Percentiles rank a stretch among this genome's conserved stretches.
Conservation (phyloP, 2,888 invertebrate genomes). For the Campopleginae sp. region DNA sequence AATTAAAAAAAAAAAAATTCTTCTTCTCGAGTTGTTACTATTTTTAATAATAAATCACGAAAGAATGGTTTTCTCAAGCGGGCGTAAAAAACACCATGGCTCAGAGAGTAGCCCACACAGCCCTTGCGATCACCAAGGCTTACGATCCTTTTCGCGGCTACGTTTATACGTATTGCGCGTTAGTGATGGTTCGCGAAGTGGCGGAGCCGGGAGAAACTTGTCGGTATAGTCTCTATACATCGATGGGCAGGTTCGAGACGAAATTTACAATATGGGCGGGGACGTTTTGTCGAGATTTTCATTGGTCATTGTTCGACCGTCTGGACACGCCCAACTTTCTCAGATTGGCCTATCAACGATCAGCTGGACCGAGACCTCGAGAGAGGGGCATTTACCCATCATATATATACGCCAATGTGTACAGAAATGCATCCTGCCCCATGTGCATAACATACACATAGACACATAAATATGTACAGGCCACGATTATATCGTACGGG, state of each 20-base stretch:
- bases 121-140: slow-evolving; percentile 49
- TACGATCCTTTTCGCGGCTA: slow-evolving; percentile 38
- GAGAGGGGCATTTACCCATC: slow-evolving; percentile 11
- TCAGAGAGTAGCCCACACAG: slow-evolving; percentile 29
- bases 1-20: neutral
- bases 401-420: neutral
- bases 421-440: neutral
- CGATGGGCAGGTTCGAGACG: slow-evolving; percentile 32
- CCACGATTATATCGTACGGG: neutral
- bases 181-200: slow-evolving; percentile 38
- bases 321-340: slow-evolving; percentile 36
- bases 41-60: neutral
- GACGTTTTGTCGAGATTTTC: neutral
- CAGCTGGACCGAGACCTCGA: neutral
- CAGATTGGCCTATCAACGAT: slow-evolving; percentile 31
- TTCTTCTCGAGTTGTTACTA: neutral
- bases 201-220: slow-evolving; percentile 45
- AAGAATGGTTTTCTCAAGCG: slow-evolving; percentile 19
- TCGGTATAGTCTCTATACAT: slow-evolving; percentile 9
- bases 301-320: slow-evolving; percentile 39
- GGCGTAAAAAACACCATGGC: slow-evolving; percentile 36
- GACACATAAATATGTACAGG: neutral
- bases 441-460: neutral
- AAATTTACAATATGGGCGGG: slow-evolving; percentile 49
- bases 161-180: slow-evolving; percentile 25